Evolutionary conservation across 1,140 invertebrate genomes (phyloP).

Genomic region (Capitella teleta): DNA sequence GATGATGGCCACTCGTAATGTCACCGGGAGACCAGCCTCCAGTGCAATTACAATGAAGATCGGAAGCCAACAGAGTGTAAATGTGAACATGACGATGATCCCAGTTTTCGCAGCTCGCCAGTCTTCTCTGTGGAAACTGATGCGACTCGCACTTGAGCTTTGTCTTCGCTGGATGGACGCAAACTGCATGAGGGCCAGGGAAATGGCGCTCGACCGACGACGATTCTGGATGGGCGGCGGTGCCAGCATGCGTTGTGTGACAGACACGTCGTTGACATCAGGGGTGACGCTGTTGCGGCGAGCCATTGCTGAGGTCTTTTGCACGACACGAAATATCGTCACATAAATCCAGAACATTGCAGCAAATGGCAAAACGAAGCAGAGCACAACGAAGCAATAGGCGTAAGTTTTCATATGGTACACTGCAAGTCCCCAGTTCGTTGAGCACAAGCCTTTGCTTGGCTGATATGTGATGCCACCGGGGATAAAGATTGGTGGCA

Average conservation of each 20-base stretch:
- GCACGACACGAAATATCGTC: conserved; percentile 59
- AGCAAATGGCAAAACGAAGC: conserved; percentile 55
- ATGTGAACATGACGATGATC: conserved; percentile 47
- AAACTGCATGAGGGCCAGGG: conserved; percentile 11
- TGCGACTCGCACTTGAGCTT: conserved; percentile 29
- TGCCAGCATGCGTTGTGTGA: conserved; percentile 15
- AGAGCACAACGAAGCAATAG: conserved; percentile 20
- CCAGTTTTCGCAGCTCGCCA: conserved; percentile 49
- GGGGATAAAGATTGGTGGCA: conserved; percentile 30
- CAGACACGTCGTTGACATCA: conserved; percentile 19
- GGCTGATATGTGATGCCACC: conserved; percentile 29
- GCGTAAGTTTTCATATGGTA: conserved; percentile 24
- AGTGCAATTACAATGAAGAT: conserved; percentile 36
- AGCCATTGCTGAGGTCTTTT: conserved; percentile 57
- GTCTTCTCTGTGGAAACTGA: conserved; percentile 45
- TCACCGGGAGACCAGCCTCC: conserved; percentile 17
- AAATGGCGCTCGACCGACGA: conserved; percentile 7
- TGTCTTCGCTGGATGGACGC: conserved; percentile 16
- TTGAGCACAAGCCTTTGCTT: conserved; percentile 29
- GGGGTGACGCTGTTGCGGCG: conserved; percentile 51
- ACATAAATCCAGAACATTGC: conserved; percentile 59
- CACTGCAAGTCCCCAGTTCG: conserved; percentile 21
- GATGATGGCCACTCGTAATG: conserved; percentile 17
- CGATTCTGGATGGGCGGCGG: conserved; percentile 6
- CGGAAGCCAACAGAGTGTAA: conserved; percentile 48